Base-by-base conservation (phyloP, 2,797 vertebrate genomes). In the Botia kubotai region DNA sequence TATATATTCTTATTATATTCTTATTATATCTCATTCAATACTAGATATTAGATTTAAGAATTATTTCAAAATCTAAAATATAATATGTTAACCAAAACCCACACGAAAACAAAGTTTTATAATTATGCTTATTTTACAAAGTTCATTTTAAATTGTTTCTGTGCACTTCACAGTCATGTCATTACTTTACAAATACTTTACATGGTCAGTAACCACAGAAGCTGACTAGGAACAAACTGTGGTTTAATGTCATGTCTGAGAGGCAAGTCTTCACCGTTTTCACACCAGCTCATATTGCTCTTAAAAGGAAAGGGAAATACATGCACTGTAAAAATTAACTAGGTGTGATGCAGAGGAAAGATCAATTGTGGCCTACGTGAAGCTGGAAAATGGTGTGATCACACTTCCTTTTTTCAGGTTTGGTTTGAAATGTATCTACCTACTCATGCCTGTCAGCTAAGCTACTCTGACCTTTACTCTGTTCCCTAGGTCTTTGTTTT, bases 391-490 rank as follows among this genome's bases (percentile, higher is more conserved):
- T 2, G 14, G 5, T 43, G 0, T 4, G 12, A 63, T 17, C 70
- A 6, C 52, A 75, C 72, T 86, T 86, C 83, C 75, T 57, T 74
- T 63, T 69, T 62, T 62, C 17, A 13, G 33, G 16, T 58, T 29
- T 10, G 55, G 53, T 69, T 3, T 82, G 39, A 74, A 53, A 72
- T 53, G 43, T 55, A 60, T 76, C 62, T 19, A 26, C 0, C 7
- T 46, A 3, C 29, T 14, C 29, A 21, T 58, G 12, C 2, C 2
- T 50, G 16, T 7, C 17, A 7, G 8, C 2, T 12, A 48, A 58
- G 36, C 26, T 29, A 21, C 52, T 13, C 13, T 86, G 83, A 85
- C 85, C 81, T 86, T 86, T 86, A 33, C 12, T 16, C 83, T 68
- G 80, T 84, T 83, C 78, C 83, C 68, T 68, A 55, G 26, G 14